Evolutionary conservation across 2,888 invertebrate genomes (phyloP).

Genomic region (Aethes cnicana): DNA sequence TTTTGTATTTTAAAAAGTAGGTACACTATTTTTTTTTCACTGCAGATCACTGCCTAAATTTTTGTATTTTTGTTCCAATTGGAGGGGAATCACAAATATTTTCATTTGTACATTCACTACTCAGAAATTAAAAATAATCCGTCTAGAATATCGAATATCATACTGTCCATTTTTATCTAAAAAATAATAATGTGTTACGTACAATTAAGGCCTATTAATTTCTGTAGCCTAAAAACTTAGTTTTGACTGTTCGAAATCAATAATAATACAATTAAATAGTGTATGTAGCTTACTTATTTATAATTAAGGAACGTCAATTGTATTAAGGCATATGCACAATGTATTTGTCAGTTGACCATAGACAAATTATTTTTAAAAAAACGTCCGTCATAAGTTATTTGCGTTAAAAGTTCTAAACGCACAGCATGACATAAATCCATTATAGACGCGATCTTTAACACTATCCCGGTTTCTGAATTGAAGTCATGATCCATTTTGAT

Average conservation of each 20-base stretch:
- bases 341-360: conserved; percentile 41
- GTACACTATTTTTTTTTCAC: conserved; percentile 60
- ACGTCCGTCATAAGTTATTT: no score
- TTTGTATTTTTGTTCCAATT: no score
- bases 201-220: conserved; percentile 19
- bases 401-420: no score
- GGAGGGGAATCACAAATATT: no score
- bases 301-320: conserved; percentile 74
- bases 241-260: conserved; percentile 39
- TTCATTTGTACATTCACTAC: no score
- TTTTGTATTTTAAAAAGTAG: conserved; percentile 53
- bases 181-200: conserved; percentile 12
- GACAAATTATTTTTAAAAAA: no score
- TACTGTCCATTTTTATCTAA: conserved; percentile 28
- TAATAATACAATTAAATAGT: conserved; percentile 25
- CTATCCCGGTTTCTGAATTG: no score
- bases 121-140: conserved; percentile 1
- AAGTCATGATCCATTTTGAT: no score
- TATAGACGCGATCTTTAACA: no score
- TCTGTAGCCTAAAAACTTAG: conserved; percentile 17
- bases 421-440: no score
- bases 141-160: conserved; percentile 30
- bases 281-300: conserved; percentile 64
- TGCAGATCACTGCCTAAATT: no score
- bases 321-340: conserved; percentile 52